Conservation (phyloP, 2,113 vertebrate genomes). For the Oreocharis arfaki region DNA sequence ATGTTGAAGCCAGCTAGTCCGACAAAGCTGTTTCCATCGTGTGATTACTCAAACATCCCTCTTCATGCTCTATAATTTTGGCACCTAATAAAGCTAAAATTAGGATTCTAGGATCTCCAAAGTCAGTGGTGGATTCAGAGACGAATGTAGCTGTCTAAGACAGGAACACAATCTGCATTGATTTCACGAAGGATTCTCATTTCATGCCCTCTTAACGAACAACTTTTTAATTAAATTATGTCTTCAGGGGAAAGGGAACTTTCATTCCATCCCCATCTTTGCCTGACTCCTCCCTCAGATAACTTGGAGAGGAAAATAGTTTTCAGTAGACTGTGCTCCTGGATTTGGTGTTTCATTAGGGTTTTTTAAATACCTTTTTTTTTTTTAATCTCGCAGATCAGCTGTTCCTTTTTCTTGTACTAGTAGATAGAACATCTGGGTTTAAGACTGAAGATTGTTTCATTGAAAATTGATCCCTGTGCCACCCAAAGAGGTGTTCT, state of each 20-base stretch:
- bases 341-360: not conserved
- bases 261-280: not conserved
- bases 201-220: not conserved
- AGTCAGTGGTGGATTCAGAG: not conserved
- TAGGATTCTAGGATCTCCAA: not conserved
- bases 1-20: not conserved
- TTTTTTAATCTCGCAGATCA: not conserved
- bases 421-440: not conserved
- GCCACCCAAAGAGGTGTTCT: not conserved
- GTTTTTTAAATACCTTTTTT: not conserved
- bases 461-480: not conserved
- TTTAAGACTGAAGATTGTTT: not conserved
- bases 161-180: not conserved
- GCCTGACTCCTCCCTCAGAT: not conserved
- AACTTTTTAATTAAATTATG: not conserved
- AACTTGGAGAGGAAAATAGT: not conserved
- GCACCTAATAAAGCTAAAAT: not conserved
- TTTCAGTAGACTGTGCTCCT: not conserved
- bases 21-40: not conserved
- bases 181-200: not conserved
- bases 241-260: not conserved
- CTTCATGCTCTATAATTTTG: not conserved
- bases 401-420: not conserved
- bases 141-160: not conserved
- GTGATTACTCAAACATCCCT: not conserved